Percentiles rank a stretch among this genome's conserved stretches.
These are phyloP conservation scores for western clawed frog (Xenopus tropicalis) DNA, from an alignment of 2,113 vertebrate genomes.

Conservation along the genomic window DNA sequence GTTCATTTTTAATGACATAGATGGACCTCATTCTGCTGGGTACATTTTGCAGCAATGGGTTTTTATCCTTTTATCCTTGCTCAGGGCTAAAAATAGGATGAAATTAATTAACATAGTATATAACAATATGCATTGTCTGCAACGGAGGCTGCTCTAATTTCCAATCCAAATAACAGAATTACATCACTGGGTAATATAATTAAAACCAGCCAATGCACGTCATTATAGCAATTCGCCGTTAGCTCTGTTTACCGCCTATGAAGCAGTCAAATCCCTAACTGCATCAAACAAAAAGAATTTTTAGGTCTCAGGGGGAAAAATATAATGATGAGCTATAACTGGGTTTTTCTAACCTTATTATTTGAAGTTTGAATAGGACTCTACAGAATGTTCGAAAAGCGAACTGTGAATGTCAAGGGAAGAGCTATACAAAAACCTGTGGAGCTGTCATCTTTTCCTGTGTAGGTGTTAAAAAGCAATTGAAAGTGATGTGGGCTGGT, in stretches of 20 bases:
- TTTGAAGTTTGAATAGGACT: constrained; percentile 23
- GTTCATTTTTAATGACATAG: too few relatives aligned
- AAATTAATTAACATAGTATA: constrained; percentile 16
- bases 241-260: constrained; percentile 21
- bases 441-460: constrained; percentile 22
- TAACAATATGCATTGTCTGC: constrained; percentile 7
- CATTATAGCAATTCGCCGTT: constrained; percentile 18
- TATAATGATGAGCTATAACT: constrained; percentile 36
- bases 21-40: too few relatives aligned
- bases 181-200: constrained; percentile 37
- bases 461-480: constrained; percentile 42
- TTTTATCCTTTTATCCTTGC: background rate
- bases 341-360: constrained; percentile 34
- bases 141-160: constrained; percentile 20
- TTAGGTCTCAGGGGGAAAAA: constrained; percentile 8
- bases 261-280: constrained; percentile 29
- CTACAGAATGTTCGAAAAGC: constrained; percentile 29
- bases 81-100: background rate
- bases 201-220: constrained; percentile 28
- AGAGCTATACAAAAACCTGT: constrained; percentile 2
- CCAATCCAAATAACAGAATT: constrained; percentile 16
- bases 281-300: constrained; percentile 37
- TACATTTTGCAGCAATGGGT: too few relatives aligned
- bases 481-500: constrained; percentile 30
- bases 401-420: constrained; percentile 22